Percentiles rank a stretch among this genome's conserved stretches.
Conservation (phyloP, 2,888 invertebrate species). For the Eumerus sabulonum region DNA sequence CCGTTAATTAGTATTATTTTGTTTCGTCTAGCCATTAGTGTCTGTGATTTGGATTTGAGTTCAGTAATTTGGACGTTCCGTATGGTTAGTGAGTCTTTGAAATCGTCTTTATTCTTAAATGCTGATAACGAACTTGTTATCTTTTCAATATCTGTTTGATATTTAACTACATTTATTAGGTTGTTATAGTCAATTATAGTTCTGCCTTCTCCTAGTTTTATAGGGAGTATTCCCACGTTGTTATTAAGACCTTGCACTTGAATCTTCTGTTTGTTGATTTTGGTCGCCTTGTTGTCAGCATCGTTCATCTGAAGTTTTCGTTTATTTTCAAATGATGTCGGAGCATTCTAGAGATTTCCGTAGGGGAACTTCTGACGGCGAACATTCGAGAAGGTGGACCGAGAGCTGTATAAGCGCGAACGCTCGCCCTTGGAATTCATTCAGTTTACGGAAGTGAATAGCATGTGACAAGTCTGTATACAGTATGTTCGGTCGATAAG, state of each 20-base stretch:
- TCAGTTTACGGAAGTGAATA: too few relatives aligned
- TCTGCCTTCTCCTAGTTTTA: not conserved
- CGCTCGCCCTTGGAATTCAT: too few relatives aligned
- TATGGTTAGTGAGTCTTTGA: constrained; percentile 6
- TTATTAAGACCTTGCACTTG: constrained; percentile 7
- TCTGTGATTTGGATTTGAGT: not conserved
- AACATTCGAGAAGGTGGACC: too few relatives aligned
- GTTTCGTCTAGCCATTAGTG: not conserved
- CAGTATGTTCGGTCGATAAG: too few relatives aligned
- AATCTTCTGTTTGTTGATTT: not conserved
- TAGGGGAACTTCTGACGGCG: too few relatives aligned
- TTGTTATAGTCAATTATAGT: constrained; percentile 8
- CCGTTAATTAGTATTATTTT: constrained; percentile 7
- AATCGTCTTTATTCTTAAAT: not conserved
- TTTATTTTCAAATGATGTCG: too few relatives aligned
- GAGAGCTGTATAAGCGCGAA: too few relatives aligned
- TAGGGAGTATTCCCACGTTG: constrained; percentile 4
- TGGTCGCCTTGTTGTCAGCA: constrained; percentile 1
- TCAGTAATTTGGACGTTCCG: not conserved
- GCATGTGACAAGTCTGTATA: too few relatives aligned
- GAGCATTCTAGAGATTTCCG: too few relatives aligned
- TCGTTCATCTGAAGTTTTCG: not conserved
- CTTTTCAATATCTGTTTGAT: not conserved
- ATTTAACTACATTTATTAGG: constrained; percentile 2
- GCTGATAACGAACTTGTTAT: not conserved